Evolutionary conservation across 2,797 vertebrate species (phyloP).

Genomic region (Allobates femoralis): DNA sequence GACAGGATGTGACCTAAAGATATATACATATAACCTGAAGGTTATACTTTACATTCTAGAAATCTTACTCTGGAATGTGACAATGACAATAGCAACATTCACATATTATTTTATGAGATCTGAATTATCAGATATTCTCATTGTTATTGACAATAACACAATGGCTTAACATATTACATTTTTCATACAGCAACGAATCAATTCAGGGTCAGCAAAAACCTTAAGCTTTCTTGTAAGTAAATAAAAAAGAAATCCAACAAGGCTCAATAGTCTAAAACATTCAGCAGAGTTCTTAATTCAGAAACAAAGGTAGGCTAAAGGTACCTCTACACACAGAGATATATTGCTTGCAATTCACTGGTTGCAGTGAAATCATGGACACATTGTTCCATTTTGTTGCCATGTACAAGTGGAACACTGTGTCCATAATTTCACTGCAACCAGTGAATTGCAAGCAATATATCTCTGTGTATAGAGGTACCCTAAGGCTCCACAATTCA

Average conservation of each 20-base stretch:
- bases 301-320: too few relatives aligned
- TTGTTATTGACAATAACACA: neutral
- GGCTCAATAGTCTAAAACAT: neutral
- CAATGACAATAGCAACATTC: neutral
- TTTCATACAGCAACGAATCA: neutral
- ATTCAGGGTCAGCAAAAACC: neutral
- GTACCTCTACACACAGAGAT: too few relatives aligned
- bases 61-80: neutral
- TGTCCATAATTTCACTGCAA: too few relatives aligned
- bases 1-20: neutral
- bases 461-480: too few relatives aligned
- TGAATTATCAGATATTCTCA: neutral
- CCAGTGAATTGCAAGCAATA: too few relatives aligned
- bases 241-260: neutral
- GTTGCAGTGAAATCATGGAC: too few relatives aligned
- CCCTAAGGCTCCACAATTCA: neutral
- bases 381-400: too few relatives aligned
- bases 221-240: neutral
- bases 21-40: neutral
- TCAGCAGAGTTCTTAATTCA: too few relatives aligned
- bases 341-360: too few relatives aligned
- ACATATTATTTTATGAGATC: neutral
- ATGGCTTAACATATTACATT: neutral
- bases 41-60: neutral
- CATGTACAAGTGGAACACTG: too few relatives aligned